Evolutionary conservation across 2,113 vertebrate species (phyloP).

Genomic region (Pedionomus torquatus): DNA sequence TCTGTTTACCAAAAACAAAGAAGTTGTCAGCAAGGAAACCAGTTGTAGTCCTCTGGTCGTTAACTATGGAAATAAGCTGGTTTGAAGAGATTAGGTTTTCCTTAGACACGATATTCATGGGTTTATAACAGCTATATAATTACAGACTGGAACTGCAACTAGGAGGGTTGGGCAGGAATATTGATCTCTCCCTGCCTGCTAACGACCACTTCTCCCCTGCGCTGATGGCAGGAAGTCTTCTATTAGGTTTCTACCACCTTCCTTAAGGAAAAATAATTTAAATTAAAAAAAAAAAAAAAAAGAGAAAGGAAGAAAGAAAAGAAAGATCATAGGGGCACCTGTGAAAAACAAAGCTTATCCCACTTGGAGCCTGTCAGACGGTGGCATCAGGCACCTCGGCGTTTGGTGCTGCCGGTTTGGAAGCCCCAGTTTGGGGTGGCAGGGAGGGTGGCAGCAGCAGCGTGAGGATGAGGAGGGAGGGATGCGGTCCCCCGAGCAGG

Average conservation of each 20-base stretch:
- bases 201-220: neutral
- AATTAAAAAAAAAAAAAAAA: no score
- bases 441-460: neutral
- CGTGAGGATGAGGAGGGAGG: neutral
- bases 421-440: neutral
- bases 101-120: conserved; percentile 46
- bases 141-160: conserved; percentile 49
- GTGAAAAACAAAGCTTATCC: neutral
- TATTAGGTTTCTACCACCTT: neutral
- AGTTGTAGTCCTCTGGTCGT: conserved; percentile 46
- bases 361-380: neutral
- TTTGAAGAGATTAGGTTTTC: conserved; percentile 69
- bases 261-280: neutral
- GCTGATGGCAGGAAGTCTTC: conserved; percentile 2
- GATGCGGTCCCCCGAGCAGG: neutral
- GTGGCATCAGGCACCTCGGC: neutral
- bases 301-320: accelerated
- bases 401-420: accelerated
- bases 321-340: neutral
- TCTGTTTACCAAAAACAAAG: neutral
- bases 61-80: conserved; percentile 70
- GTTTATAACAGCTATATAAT: conserved; percentile 66
- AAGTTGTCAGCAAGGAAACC: neutral
- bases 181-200: conserved; percentile 34
- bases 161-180: conserved; percentile 48